These are phyloP conservation scores for Tupaia tana DNA, from an alignment of 2,113 vertebrate species.

Conservation along the genomic window DNA sequence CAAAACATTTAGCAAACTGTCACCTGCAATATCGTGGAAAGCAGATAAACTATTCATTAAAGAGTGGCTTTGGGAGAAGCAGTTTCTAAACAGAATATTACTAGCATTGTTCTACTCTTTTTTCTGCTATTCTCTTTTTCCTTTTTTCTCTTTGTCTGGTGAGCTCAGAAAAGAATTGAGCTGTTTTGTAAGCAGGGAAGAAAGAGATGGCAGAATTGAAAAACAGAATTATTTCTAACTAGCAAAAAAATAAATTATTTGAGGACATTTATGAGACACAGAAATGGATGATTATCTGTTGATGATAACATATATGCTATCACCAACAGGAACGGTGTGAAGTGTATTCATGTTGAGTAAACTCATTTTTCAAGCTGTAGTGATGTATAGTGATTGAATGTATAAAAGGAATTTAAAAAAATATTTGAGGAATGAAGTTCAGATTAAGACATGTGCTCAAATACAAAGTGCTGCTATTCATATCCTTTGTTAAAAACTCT, in stretches of 20 bases:
- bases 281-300: too few relatives aligned
- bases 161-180: background rate
- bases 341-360: too few relatives aligned
- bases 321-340: too few relatives aligned
- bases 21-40: background rate
- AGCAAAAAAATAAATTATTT: background rate
- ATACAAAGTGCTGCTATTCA: background rate
- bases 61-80: background rate
- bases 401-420: too few relatives aligned
- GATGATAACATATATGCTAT: too few relatives aligned
- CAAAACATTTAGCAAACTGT: background rate
- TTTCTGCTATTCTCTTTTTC: too few relatives aligned
- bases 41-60: background rate
- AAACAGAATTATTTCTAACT: background rate
- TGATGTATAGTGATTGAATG: too few relatives aligned
- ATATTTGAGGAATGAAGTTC: background rate
- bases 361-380: too few relatives aligned
- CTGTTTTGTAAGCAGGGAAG: background rate
- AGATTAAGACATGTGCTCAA: background rate
- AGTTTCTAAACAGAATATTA: background rate
- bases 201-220: background rate
- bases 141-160: background rate
- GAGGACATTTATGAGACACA: background rate
- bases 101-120: background rate
- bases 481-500: constrained; percentile 8